Base-by-base conservation (phyloP, 2,888 invertebrate genomes). In the Baronia brevicornis region DNA sequence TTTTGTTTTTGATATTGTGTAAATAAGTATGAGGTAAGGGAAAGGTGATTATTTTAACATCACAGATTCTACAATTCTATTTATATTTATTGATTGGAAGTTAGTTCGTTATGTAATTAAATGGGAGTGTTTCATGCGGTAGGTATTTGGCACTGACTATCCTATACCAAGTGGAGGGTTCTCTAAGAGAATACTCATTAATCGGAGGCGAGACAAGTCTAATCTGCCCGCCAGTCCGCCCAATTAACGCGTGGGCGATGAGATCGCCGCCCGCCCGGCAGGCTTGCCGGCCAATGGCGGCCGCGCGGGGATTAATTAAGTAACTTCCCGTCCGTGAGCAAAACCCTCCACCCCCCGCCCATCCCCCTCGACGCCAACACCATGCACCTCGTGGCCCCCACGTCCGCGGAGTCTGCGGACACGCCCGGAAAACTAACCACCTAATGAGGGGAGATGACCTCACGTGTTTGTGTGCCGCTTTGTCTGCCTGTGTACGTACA, bases 361-460 rank as follows among this genome's bases (percentile, higher is more conserved):
- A 46, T 51, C 52, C 51, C 43, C 51, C 59, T 46, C 50, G 38
- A 45, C 44, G 48, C 51, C 54, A 48, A 33, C 54, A 43, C 59
- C 57, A 52, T 55, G 54, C 61, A 55, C 62, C 65, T 55, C 65
- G 56, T 46, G 54, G 60, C 61, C 62, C 54, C 58, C 57, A 41
- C 48, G 41, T 42, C 54, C 65, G 58, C 65, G 78, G 79, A 78
- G 74, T 74, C 80, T 79, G 82, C 77, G 82, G 82, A 79, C 80
- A 80, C 79, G 80, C 84, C 79, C 80, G 84, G 80, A 79, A 82
- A 84, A 84, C 82, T 82, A 84, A 82, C 82, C 82, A 78, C 79
- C 79, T 84, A 84, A 84, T 82, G 82, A 84, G 82, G 82, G 82
- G 82, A 82, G 82, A 84, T 84, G 82, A 84, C 82, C 82, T 79